Evolutionary conservation across 2,113 vertebrate genomes (phyloP), one percentile per base, ranked within the genome.

Genomic region (Channa argus): DNA sequence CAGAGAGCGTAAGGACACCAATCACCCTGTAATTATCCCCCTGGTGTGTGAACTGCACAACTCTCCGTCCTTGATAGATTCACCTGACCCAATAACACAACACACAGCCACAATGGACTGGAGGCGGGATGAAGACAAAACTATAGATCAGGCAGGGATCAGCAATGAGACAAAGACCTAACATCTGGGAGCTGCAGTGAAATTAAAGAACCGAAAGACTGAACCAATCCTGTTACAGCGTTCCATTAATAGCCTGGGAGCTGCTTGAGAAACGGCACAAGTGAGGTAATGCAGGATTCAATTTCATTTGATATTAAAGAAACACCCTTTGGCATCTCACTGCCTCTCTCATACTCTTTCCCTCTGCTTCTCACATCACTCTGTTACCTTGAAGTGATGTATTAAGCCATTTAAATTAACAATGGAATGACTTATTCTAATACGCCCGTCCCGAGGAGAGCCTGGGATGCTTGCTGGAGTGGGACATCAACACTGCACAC

Each of bases 351-450:
- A 54, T 49, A 50, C 56, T 55, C 63, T 37, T 72, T 88, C 62
- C 68, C 84, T 78, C 66, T 58, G 60, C 84, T 77, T 77, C 82
- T 85, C 83, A 81, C 80, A 85, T 74, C 79, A 72, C 63, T 87
- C 84, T 81, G 75, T 79, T 88, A 88, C 88, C 96, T 97, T 94
- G 96, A 96, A 96, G 95, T 97, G 96, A 97, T 97, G 95, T 95
- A 97, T 97, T 96, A 96, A 96, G 95, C 95, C 96, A 96, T 98
- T 98, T 97, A 96, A 98, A 98, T 98, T 97, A 99, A 99, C 97
- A 97, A 94, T 95, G 95, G 95, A 96, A 97, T 96, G 96, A 97
- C 95, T 98, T 97, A 96, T 98, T 97, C 96, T 96, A 97, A 98
- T 97, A 94, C 93, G 88, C 85, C 94, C 88, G 86, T 92, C 95